Conservation (phyloP, 2,113 vertebrate species). For the Chlorodrepanis virens region DNA sequence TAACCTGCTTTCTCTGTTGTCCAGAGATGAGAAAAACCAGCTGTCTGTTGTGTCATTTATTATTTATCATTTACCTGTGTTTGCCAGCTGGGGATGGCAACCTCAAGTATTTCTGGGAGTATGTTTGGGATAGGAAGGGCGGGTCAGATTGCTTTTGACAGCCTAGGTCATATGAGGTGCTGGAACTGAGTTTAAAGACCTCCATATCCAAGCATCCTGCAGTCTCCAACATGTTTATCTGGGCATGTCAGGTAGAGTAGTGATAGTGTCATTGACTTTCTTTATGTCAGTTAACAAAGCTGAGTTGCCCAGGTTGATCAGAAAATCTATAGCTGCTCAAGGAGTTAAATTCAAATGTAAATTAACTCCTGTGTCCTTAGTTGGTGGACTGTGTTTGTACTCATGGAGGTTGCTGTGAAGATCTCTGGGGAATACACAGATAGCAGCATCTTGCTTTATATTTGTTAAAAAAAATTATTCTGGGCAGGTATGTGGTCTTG, state of each 20-base stretch:
- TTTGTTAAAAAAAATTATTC: background rate
- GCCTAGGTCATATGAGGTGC: background rate
- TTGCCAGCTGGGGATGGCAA: background rate
- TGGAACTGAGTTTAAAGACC: background rate
- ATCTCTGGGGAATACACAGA: background rate
- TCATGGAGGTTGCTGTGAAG: background rate
- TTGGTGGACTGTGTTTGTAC: background rate
- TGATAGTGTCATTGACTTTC: background rate
- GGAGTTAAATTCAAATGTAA: background rate
- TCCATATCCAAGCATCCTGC: background rate
- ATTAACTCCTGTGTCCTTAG: background rate
- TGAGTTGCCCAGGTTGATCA: background rate
- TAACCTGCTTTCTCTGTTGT: background rate
- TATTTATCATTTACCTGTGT: background rate
- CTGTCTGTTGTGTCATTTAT: background rate
- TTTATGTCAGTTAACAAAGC: background rate
- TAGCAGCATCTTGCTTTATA: background rate
- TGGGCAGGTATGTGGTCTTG: background rate
- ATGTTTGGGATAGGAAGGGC: background rate
- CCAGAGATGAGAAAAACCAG: background rate
- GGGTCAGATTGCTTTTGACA: background rate
- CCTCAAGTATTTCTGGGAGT: background rate
- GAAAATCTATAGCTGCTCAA: background rate
- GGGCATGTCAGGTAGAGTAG: background rate
- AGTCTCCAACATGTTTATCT: rapidly evolving